These are phyloP conservation scores for Felis chaus DNA, from an alignment of 2,113 vertebrate genomes.

Conservation along the genomic window DNA sequence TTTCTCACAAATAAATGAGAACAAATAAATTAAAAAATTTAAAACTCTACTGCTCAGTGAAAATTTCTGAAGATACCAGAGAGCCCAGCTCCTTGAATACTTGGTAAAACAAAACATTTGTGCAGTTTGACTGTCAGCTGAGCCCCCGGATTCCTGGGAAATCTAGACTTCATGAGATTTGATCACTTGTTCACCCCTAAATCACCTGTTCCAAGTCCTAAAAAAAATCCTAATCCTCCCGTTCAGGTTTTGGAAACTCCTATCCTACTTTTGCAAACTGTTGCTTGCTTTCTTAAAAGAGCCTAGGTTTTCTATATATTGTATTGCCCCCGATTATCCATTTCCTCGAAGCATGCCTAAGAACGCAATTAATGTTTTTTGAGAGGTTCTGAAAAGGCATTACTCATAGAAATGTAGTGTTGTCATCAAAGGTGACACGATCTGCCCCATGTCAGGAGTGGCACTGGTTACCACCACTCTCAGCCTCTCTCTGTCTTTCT, in stretches of 20 bases:
- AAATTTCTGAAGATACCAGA: neutral
- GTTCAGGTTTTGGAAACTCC: neutral
- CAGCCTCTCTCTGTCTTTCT: neutral
- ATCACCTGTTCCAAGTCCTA: neutral
- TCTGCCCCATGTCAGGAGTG: neutral
- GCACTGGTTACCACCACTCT: accelerated
- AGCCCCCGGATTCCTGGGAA: neutral
- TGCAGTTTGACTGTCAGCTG: neutral
- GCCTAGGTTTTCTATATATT: neutral
- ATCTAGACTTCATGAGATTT: neutral
- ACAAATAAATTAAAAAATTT: neutral
- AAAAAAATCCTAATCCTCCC: neutral
- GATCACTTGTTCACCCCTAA: neutral
- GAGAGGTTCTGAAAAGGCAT: neutral
- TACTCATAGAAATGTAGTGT: neutral
- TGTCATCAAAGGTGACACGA: accelerated
- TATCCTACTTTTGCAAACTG: neutral
- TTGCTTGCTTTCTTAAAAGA: neutral
- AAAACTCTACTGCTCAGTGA: neutral
- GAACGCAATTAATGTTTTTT: neutral
- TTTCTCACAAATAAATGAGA: too few species aligned
- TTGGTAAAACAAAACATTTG: neutral
- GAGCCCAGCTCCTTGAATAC: neutral
- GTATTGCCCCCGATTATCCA: neutral
- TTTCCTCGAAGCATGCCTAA: neutral